phyloP scores from a whole-genome alignment of 2,888 invertebrate species.

The Nomada ruficornis region DNA sequence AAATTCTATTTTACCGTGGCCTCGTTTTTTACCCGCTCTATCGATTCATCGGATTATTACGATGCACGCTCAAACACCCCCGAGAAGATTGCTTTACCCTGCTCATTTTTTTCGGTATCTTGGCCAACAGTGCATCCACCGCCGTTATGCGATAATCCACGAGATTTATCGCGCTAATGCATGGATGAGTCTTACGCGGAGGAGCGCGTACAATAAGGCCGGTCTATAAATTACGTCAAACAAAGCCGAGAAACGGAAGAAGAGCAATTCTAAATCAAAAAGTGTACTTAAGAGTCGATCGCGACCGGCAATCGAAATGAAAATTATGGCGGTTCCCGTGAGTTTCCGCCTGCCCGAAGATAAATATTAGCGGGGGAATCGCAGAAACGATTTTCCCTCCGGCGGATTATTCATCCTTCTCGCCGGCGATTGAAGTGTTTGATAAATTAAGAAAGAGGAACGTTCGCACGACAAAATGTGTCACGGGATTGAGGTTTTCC shows the following conservation, averaged over 20 bases:
- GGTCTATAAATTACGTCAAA: slow-evolving; percentile 52
- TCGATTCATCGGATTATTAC: slow-evolving; percentile 39
- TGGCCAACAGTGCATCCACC: slow-evolving; percentile 16
- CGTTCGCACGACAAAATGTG: no score
- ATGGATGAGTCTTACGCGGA: slow-evolving; percentile 40
- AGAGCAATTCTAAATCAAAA: slow-evolving; percentile 56
- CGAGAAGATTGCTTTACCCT: not conserved
- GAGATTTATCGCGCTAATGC: slow-evolving; percentile 60
- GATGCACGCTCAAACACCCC: slow-evolving; percentile 10
- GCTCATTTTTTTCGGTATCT: slow-evolving; percentile 9
- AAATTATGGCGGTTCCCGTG: slow-evolving; percentile 41
- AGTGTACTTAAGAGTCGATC: slow-evolving; percentile 48
- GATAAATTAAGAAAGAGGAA: not conserved
- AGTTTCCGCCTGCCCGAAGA: slow-evolving; percentile 1
- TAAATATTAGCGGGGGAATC: slow-evolving; percentile 28
- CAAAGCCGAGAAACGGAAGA: slow-evolving; percentile 61
- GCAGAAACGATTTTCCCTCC: not conserved
- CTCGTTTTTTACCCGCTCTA: slow-evolving; percentile 1
- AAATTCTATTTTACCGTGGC: slow-evolving; percentile 16
- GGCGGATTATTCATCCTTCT: not conserved
- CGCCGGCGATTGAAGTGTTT: not conserved
- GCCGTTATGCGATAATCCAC: slow-evolving; percentile 25
- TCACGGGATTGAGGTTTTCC: not conserved
- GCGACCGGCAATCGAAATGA: slow-evolving; percentile 42
- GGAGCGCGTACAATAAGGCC: not conserved